These are phyloP conservation scores for Vanacampus margaritifer DNA, from an alignment of 2,113 vertebrate genomes.

Conservation along the genomic window DNA sequence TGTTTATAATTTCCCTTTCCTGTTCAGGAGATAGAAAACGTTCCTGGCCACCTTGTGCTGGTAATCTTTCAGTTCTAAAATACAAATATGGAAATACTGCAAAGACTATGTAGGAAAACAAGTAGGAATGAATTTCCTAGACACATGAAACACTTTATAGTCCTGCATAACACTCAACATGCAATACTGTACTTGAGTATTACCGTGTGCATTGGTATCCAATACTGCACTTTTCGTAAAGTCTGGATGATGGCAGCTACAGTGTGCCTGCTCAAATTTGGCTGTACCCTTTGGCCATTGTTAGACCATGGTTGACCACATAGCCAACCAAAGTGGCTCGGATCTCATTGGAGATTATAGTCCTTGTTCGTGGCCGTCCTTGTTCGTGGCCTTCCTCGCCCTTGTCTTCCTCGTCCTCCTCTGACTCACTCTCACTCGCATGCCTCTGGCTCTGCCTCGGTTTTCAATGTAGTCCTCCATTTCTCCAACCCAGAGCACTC, in stretches of 20 bases:
- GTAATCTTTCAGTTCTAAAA: not conserved
- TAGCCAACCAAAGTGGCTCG: not conserved
- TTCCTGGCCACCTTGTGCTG: not conserved
- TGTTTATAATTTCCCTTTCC: slow-evolving; percentile 1
- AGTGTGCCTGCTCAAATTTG: not conserved
- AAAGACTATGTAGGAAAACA: not conserved
- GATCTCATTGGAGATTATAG: not conserved
- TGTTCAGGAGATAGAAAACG: slow-evolving; percentile 1
- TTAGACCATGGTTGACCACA: not conserved
- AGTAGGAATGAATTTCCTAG: not conserved
- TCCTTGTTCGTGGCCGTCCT: too few species aligned
- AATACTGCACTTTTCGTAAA: not conserved
- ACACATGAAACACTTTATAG: too few species aligned
- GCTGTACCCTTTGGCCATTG: not conserved
- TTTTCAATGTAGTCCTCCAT: not conserved
- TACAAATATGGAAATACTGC: not conserved
- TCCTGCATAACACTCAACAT: too few species aligned
- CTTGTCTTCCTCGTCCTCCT: too few species aligned
- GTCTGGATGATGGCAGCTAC: not conserved
- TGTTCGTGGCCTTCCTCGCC: too few species aligned
- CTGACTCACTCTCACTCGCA: not conserved
- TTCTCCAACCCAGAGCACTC: too few species aligned
- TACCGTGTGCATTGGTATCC: too few species aligned
- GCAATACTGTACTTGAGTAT: too few species aligned
- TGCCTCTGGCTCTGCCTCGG: not conserved